A percentile compares a stretch with the other conserved stretches of the same genome.
Evolutionary conservation across 2,888 invertebrate species (phyloP).

Genomic region (Alloscopus bannaensis): DNA sequence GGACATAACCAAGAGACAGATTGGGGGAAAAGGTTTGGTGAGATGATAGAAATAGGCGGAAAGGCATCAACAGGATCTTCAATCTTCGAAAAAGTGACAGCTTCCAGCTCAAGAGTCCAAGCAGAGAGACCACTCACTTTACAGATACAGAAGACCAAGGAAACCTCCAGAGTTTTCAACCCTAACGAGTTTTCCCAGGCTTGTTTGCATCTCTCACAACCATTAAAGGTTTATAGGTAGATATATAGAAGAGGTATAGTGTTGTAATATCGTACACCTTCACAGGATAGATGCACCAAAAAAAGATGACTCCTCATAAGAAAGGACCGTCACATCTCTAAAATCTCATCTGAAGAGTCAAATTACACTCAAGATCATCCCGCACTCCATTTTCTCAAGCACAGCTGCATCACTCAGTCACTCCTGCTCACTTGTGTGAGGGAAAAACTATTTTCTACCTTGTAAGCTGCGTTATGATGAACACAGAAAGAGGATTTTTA

Average conservation of each 20-base stretch:
- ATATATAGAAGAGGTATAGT: background rate
- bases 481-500: background rate
- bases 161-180: slow-evolving; percentile 15
- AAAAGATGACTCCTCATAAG: slow-evolving; percentile 1
- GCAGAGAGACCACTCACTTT: slow-evolving; percentile 12
- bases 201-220: background rate
- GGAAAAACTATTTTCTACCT: too few relatives aligned
- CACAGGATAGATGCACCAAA: background rate
- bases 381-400: slow-evolving; percentile 4
- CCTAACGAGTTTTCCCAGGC: slow-evolving; percentile 47
- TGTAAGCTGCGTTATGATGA: background rate
- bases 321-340: slow-evolving; percentile 14
- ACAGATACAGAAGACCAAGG: slow-evolving; percentile 3
- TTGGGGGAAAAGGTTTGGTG: background rate
- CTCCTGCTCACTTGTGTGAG: slow-evolving; percentile 21
- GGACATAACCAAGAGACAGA: slow-evolving; percentile 16
- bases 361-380: slow-evolving; percentile 39
- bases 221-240: background rate
- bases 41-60: slow-evolving; percentile 19
- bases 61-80: slow-evolving; percentile 43
- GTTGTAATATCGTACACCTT: too few relatives aligned
- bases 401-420: too few relatives aligned
- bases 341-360: slow-evolving; percentile 58
- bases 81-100: slow-evolving; percentile 65
- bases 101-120: slow-evolving; percentile 61